Percentiles rank a stretch among this genome's conserved stretches.
Conservation (phyloP, 2,113 vertebrate genomes). For the Miniopterus natalensis region DNA sequence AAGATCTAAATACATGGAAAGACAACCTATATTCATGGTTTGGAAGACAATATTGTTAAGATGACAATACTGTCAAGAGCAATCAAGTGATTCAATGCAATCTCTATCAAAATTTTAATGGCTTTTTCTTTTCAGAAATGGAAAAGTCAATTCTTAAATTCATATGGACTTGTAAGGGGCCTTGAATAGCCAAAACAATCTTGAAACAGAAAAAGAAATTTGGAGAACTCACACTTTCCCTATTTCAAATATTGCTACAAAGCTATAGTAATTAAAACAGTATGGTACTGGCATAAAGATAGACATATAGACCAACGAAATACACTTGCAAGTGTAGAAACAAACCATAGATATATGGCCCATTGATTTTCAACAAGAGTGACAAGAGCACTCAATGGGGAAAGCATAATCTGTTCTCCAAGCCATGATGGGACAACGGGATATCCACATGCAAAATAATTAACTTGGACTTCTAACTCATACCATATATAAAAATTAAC, state of each 20-base stretch:
- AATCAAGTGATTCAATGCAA: neutral
- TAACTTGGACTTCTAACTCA: neutral
- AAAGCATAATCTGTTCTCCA: neutral
- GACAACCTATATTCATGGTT: neutral
- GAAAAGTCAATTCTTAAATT: neutral
- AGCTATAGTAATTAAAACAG: neutral
- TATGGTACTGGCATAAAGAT: neutral
- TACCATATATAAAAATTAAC: neutral
- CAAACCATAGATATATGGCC: neutral
- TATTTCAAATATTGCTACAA: neutral
- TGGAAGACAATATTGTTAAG: neutral
- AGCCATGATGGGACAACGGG: neutral
- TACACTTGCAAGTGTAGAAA: neutral
- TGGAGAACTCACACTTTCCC: neutral
- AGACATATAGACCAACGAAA: neutral
- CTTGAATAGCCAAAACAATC: neutral
- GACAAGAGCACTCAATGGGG: neutral
- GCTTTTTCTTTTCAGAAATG: neutral
- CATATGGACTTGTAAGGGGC: neutral
- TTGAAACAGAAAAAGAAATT: neutral
- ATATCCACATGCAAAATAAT: neutral
- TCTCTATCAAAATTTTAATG: neutral
- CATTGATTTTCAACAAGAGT: neutral
- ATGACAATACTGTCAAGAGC: neutral
- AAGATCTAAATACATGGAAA: neutral